Evolutionary conservation across 2,888 invertebrate species (phyloP), one percentile per base, ranked within the genome.

Genomic region (Zhuqinia jingwanae): DNA sequence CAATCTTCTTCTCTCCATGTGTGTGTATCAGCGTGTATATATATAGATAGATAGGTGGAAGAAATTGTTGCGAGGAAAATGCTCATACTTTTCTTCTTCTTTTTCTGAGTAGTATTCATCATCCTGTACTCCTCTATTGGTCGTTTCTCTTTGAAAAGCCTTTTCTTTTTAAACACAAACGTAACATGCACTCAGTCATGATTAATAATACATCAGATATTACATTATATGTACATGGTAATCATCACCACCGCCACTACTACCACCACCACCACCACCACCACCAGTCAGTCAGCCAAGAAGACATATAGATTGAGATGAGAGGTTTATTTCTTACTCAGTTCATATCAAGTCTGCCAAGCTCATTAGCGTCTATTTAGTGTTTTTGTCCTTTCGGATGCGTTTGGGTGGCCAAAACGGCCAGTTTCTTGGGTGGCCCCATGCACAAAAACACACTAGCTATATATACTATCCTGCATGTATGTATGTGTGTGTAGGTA

Each of bases 351-450:
- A 84, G 63, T 80, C 84, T 77, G 80, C 89, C 89, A 90, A 88
- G 88, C 91, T 90, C 91, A 90, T 90, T 90, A 90, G 90, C 90
- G 90, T 90, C 90, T 90, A 90, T 90, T 90, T 90, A 90, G 90
- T 90, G 89, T 89, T 89, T 90, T 89, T 89, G 89, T 90, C 89
- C 87, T 89, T 89, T 87, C 84, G 87, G 87, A 89, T 88, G 87
- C 87, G 89, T 88, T 90, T 89, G 90, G 90, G 90, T 90, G 89
- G 90, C 89, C 90, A 87, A 86, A 87, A 86, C 88, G 88, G 89
- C 87, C 89, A 82, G 86, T 89, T 87, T 87, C 89, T 89, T 90
- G 89, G 89, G 88, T 90, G 90, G 90, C 89, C 89, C 56, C 45
- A 77, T 27, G 25, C 8, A 42, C 20, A 68, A 17, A n/a, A n/a